Percentiles rank a stretch among this genome's conserved stretches.
phyloP scores from a whole-genome alignment of 2,888 invertebrate genomes.

The Drosophila mettleri region DNA sequence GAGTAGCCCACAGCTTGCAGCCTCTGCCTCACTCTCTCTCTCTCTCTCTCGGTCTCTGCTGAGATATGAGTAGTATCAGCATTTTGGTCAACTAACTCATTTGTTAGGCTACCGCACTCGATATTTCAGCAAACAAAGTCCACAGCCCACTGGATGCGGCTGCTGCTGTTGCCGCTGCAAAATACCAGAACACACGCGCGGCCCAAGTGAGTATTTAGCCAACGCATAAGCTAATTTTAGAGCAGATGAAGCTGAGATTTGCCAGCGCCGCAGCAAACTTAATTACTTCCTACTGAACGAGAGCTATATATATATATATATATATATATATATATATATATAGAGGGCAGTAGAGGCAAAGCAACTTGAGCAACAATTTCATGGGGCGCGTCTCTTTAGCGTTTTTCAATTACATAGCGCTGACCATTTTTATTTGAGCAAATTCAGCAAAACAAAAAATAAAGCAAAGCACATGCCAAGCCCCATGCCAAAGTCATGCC shows the following conservation, averaged over 20 bases:
- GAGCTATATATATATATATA: neutral
- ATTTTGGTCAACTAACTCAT: slow-evolving; percentile 17
- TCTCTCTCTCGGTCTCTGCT: neutral
- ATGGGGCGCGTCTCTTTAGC: slow-evolving; percentile 3
- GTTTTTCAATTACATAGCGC: slow-evolving; percentile 40
- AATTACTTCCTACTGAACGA: slow-evolving; percentile 50
- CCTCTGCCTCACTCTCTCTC: neutral
- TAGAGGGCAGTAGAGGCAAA: slow-evolving; percentile 41
- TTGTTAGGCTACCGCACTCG: slow-evolving; percentile 38
- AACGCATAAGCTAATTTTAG: slow-evolving; percentile 57
- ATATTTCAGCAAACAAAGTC: slow-evolving; percentile 13
- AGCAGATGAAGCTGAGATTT: slow-evolving; percentile 11
- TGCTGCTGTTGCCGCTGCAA: slow-evolving; percentile 9
- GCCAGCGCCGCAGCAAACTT: slow-evolving; percentile 13
- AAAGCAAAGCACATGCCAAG: slow-evolving; percentile 19
- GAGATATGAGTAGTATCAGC: slow-evolving; percentile 18
- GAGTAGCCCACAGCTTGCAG: slow-evolving; percentile 7
- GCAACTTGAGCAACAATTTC: slow-evolving; percentile 9
- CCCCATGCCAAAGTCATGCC: slow-evolving; percentile 9
- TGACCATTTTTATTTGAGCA: slow-evolving; percentile 39
- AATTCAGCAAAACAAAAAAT: slow-evolving; percentile 12
- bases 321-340: neutral
- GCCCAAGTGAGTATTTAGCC: slow-evolving; percentile 61
- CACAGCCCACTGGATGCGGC: slow-evolving; percentile 14
- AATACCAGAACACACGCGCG: slow-evolving; percentile 46